phyloP scores from a whole-genome alignment of 2,113 vertebrate species.

The Cyanoramphus novaezelandiae region DNA sequence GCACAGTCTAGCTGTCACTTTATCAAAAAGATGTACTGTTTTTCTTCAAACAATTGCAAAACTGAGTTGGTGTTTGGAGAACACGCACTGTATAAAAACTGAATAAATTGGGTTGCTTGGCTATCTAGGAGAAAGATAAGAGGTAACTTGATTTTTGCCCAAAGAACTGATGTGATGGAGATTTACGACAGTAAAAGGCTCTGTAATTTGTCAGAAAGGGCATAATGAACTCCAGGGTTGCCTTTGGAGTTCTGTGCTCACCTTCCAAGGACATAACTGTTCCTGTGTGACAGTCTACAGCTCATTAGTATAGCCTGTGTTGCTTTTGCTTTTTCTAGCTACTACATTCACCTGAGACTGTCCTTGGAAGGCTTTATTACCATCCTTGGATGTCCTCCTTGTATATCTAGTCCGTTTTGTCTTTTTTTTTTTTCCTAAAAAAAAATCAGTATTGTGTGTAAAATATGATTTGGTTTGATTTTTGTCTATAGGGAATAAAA shows the following conservation, averaged over 20 bases:
- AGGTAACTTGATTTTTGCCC: background rate
- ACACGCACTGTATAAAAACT: background rate
- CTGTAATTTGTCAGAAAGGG: background rate
- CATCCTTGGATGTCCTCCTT: background rate
- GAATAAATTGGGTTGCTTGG: background rate
- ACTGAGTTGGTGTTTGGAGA: background rate
- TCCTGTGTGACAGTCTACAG: background rate
- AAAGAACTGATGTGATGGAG: background rate
- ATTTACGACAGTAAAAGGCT: background rate
- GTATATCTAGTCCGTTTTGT: background rate
- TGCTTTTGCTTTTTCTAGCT: background rate
- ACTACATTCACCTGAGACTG: background rate
- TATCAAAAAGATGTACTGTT: background rate
- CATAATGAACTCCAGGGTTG: background rate
- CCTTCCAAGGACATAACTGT: background rate
- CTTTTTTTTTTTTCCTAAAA: background rate
- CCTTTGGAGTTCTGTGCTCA: background rate
- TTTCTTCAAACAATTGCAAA: background rate
- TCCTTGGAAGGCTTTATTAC: background rate
- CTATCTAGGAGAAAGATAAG: background rate
- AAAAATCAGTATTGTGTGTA: background rate
- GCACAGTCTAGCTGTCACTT: background rate
- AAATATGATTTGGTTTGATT: background rate
- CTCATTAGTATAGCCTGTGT: background rate
- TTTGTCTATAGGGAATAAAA: background rate